Conservation (phyloP, 2,797 vertebrate genomes). For the Micrastur ruficollis region DNA sequence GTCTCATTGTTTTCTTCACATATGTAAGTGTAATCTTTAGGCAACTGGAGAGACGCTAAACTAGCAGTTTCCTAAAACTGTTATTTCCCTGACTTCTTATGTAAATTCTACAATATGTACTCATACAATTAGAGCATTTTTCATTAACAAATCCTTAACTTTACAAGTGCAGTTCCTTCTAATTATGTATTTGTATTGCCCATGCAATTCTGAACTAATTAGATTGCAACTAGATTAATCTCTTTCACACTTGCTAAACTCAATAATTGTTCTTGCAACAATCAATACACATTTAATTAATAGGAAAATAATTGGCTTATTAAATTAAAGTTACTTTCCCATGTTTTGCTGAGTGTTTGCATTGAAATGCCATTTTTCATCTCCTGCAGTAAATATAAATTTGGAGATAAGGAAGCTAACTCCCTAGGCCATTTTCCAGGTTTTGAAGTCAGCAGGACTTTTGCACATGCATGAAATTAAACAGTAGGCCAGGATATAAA, state of each 20-base stretch:
- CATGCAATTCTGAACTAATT: conserved; percentile 72
- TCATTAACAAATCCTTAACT: conserved; percentile 50
- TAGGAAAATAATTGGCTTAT: conserved; percentile 69
- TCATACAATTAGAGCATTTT: not conserved
- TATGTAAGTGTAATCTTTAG: not conserved
- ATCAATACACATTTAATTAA: conserved; percentile 76
- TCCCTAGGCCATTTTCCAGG: not conserved
- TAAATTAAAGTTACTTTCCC: conserved; percentile 68
- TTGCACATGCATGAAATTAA: not conserved
- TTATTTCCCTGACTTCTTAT: not conserved
- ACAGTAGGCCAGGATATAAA: not conserved
- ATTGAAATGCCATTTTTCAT: conserved; percentile 38
- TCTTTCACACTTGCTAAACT: conserved; percentile 72
- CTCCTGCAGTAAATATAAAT: not conserved
- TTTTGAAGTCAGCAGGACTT: not conserved
- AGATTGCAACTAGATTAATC: conserved; percentile 73
- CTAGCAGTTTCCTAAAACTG: not conserved
- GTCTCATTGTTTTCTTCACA: not conserved
- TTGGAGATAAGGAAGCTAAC: not conserved
- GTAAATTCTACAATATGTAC: not conserved
- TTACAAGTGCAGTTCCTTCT: conserved; percentile 35
- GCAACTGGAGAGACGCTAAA: not conserved
- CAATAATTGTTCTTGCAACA: conserved; percentile 69
- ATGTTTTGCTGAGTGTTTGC: conserved; percentile 38
- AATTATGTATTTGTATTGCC: conserved; percentile 66